These are phyloP conservation scores for Nematostella vectensis DNA, from an alignment of 92 coral and sea anemone genomes.

Conservation along the genomic window DNA sequence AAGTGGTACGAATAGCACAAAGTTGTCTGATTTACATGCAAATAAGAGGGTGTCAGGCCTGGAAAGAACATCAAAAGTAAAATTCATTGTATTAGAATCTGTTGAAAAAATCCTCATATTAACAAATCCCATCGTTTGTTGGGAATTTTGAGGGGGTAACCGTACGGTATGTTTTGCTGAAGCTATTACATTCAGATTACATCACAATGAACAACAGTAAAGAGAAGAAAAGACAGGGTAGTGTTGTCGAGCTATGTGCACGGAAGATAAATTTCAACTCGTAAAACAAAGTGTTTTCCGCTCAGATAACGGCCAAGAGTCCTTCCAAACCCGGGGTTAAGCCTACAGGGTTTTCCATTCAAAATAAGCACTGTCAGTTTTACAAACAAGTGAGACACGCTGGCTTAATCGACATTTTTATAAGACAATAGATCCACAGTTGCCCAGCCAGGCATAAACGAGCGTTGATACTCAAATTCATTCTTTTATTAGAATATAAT, in stretches of 20 bases:
- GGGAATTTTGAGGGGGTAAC: not conserved
- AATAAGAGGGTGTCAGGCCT: conserved; percentile 7
- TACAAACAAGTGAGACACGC: not conserved
- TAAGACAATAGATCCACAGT: not conserved
- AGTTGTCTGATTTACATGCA: conserved; percentile 17
- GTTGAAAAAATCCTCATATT: not conserved
- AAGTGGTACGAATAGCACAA: conserved; percentile 27
- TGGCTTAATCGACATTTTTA: not conserved
- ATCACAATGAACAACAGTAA: not conserved
- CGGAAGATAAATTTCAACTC: not conserved
- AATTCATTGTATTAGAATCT: no score
- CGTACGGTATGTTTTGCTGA: not conserved
- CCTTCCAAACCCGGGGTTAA: not conserved
- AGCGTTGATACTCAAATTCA: no score
- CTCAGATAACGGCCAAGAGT: no score
- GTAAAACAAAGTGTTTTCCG: no score
- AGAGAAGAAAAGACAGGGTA: not conserved
- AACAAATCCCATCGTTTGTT: not conserved
- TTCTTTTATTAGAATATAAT: not conserved
- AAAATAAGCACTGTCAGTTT: not conserved
- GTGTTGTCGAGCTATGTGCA: not conserved
- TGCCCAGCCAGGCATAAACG: not conserved
- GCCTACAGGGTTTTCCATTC: not conserved
- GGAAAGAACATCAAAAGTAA: not conserved
- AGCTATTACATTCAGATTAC: not conserved